phyloP scores from a whole-genome alignment of 2,113 vertebrate species.

The Chaenogobius annularis region DNA sequence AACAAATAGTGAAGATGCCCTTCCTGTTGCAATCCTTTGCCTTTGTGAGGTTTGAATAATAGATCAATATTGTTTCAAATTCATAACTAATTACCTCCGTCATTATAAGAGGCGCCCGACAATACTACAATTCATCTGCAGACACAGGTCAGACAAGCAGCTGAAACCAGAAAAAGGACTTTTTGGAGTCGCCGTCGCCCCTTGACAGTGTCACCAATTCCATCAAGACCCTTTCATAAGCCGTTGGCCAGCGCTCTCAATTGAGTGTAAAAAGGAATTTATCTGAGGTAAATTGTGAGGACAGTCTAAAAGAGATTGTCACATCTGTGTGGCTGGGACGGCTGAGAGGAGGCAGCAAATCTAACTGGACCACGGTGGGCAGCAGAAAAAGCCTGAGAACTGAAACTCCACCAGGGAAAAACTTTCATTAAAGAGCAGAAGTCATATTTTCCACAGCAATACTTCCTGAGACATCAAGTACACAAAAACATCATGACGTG shows the following conservation, averaged over 20 bases:
- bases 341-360: slow-evolving; percentile 4
- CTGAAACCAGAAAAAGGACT: not conserved
- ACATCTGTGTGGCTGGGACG: slow-evolving; percentile 1
- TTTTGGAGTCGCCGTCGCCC: not conserved
- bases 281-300: slow-evolving; percentile 11
- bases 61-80: not conserved
- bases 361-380: not conserved
- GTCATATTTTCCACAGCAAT: not conserved
- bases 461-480: not conserved
- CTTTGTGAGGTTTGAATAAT: not conserved
- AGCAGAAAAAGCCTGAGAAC: slow-evolving; percentile 1
- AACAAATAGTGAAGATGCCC: too few species aligned
- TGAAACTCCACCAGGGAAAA: not conserved
- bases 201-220: slow-evolving; percentile 6
- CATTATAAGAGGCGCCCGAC: not conserved
- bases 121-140: not conserved
- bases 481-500: not conserved
- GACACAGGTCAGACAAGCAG: not conserved
- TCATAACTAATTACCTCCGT: not conserved
- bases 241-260: slow-evolving; percentile 4
- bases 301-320: slow-evolving; percentile 5
- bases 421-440: not conserved
- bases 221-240: slow-evolving; percentile 3
- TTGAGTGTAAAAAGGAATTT: slow-evolving; percentile 9
- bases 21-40: too few species aligned